Base-by-base conservation (phyloP, 2,888 invertebrate genomes). In the Pocota personata region DNA sequence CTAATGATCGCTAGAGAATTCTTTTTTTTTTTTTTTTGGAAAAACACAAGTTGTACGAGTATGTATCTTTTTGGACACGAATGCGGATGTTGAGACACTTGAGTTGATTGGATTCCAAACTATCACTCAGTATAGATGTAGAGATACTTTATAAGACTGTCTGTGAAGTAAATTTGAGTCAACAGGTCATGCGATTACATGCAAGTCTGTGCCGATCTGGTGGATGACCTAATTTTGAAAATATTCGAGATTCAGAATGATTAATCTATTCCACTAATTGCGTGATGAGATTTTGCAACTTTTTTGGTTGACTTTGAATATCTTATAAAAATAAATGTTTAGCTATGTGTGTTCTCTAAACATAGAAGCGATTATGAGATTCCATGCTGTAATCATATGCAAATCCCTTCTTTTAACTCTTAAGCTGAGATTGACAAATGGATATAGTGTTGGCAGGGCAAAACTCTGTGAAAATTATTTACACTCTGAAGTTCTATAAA, bases 61-160 rank as follows among this genome's bases (percentile, higher is more conserved):
- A 37, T 58, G 37, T 37, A 24, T 58, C n/a, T 32, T 57, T 58
- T 37, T 37, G 8, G 35, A 21, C 37, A 19, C 71, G 37, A 72
- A 79, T 57, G 64, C 72, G 79, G 79, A 79, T 79, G 72, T 72
- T 72, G 4, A 43, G 64, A 14, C 55, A 75, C 75, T 75, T 64
- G 55, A 75, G 55, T 32, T 64, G 46, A 43, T 73, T 62, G 52
- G 32, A 72, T 62, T 40, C 24, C n/a, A n/a, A n/a, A n/a, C 12
- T 37, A 27, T 50, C 46, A 60, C 19, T 48, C 50, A 14, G 7
- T 12, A 58, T 60, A 27, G 27, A 43, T 21, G 40, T 21, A 21
- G 8, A 24, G 43, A 27, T 75, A 37, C 16, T 8, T 2, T 35
- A 14, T 14, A 14, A 14, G 3, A 40, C 40, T 62, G 14, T 30